Evolutionary conservation across 2,113 vertebrate species (phyloP).

Genomic region (Glaucidium brasilianum): DNA sequence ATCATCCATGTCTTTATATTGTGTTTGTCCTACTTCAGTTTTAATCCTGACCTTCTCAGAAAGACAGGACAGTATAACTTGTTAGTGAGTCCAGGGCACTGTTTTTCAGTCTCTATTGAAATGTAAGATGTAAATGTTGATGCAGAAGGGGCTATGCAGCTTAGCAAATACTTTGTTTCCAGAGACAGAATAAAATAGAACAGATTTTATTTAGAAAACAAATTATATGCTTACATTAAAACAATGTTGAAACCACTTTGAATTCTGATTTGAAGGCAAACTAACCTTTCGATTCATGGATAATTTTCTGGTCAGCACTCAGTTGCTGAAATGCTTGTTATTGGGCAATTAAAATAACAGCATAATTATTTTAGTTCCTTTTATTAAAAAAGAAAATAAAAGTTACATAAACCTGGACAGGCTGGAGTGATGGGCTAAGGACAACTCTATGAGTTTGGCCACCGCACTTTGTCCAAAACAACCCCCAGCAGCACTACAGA

Average conservation of each 20-base stretch:
- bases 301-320: neutral
- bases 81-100: neutral
- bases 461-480: too few species aligned
- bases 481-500: too few species aligned
- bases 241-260: neutral
- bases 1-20: neutral
- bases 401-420: neutral
- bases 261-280: neutral
- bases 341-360: neutral
- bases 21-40: neutral
- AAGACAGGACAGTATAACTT: neutral
- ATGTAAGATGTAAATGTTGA: neutral
- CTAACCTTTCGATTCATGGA: neutral
- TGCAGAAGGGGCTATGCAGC: neutral
- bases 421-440: too few species aligned
- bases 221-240: neutral
- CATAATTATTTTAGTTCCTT: neutral
- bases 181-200: neutral
- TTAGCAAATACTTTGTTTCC: neutral
- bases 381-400: neutral
- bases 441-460: too few species aligned
- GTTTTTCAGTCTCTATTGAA: neutral
- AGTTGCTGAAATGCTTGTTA: neutral
- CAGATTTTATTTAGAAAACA: neutral
- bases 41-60: neutral